Conservation (phyloP, 2,113 vertebrate species). For the Casuarius casuarius region DNA sequence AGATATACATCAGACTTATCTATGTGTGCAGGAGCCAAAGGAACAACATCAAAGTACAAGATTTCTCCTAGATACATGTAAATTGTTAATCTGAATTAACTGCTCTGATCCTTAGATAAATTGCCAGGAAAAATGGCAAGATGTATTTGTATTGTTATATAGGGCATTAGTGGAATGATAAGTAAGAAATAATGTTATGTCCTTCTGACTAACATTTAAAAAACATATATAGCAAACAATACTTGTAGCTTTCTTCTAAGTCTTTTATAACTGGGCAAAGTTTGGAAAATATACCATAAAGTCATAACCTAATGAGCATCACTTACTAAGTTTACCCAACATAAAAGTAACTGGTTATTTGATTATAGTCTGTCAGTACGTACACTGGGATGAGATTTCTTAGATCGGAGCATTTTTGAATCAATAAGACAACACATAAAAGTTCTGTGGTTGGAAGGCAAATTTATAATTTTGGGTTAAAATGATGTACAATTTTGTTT, state of each 20-base stretch:
- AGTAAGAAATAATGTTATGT: background rate
- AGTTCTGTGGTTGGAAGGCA: background rate
- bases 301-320: background rate
- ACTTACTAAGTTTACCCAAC: background rate
- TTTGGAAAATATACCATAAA: background rate
- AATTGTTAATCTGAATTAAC: slow-evolving; percentile 35
- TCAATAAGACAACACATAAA: background rate
- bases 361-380: background rate
- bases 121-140: background rate
- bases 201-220: background rate
- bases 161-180: background rate
- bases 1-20: background rate
- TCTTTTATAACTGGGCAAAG: background rate
- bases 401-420: background rate
- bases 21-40: background rate
- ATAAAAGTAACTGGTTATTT: background rate
- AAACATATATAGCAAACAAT: background rate
- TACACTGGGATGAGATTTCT: background rate
- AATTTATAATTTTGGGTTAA: background rate
- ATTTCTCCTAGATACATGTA: slow-evolving; percentile 30
- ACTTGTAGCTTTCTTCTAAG: background rate
- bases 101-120: slow-evolving; percentile 1
- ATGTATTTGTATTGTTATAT: background rate
- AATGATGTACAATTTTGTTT: background rate
- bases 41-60: slow-evolving; percentile 1